These are phyloP conservation scores for Chrysolophus pictus DNA, from an alignment of 2,797 vertebrate species.

Conservation along the genomic window DNA sequence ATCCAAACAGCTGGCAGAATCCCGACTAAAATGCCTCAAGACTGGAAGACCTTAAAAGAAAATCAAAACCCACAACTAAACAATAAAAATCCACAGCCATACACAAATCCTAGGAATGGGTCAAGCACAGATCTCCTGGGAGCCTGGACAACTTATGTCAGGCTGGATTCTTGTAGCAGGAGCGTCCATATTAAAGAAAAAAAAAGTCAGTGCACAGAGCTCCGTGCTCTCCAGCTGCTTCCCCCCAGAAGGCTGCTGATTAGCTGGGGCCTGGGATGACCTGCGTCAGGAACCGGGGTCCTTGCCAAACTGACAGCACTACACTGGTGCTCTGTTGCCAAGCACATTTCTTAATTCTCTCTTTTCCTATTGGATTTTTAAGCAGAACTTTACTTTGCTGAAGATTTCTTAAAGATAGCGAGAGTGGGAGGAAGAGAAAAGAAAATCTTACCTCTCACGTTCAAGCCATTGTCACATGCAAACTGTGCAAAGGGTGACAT, in stretches of 20 bases:
- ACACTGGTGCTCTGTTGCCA: neutral
- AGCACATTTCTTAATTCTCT: fast-evolving
- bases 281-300: neutral
- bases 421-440: neutral
- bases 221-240: constrained; percentile 8
- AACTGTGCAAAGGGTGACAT: constrained; percentile 99
- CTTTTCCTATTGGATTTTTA: neutral
- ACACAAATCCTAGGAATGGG: neutral
- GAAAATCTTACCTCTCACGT: constrained; percentile 90
- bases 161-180: neutral
- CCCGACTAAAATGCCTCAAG: neutral
- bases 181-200: neutral
- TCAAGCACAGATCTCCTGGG: neutral
- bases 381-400: neutral
- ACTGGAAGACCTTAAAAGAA: neutral
- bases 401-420: neutral
- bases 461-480: constrained; percentile 96
- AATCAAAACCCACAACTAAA: neutral
- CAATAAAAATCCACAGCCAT: neutral
- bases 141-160: neutral
- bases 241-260: neutral
- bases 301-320: neutral
- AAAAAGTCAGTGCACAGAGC: fast-evolving
- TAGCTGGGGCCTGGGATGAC: neutral
- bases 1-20: neutral